A percentile compares a stretch with the other conserved stretches of the same genome.
These are phyloP conservation scores for Ceyx melanurus DNA, from an alignment of 2,113 vertebrate species.

Conservation along the genomic window DNA sequence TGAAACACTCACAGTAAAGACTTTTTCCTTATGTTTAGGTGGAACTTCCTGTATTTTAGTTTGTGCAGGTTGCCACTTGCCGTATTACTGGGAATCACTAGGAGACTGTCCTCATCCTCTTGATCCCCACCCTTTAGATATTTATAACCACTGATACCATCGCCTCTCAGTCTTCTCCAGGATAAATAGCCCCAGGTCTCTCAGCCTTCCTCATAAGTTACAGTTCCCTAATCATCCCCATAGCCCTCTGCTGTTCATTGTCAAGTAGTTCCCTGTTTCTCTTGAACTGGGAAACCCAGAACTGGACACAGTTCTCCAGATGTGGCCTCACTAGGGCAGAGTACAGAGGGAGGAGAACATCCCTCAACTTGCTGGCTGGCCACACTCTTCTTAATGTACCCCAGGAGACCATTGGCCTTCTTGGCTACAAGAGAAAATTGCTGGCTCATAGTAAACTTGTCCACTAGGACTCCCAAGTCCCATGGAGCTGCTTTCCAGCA, in stretches of 20 bases:
- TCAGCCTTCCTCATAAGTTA: background rate
- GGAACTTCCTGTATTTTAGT: background rate
- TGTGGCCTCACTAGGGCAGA: background rate
- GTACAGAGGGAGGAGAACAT: background rate
- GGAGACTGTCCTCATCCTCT: background rate
- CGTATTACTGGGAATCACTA: background rate
- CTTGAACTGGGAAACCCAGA: background rate
- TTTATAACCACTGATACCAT: background rate
- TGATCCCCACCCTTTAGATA: background rate
- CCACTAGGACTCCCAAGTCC: background rate
- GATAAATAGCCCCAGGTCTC: background rate
- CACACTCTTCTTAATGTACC: background rate
- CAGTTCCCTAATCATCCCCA: background rate
- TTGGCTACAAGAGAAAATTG: background rate
- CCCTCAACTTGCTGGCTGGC: background rate
- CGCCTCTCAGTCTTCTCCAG: background rate
- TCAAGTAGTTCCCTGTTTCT: background rate
- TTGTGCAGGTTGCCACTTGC: background rate
- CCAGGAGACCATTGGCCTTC: background rate
- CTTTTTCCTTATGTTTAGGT: background rate
- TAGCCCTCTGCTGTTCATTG: background rate
- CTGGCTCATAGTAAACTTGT: background rate
- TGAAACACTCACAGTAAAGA: background rate
- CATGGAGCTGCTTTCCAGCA: background rate
- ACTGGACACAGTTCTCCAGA: background rate